Percentiles rank a stretch among this genome's conserved stretches.
Conservation (phyloP, 2,888 invertebrate genomes). For the Homarus gammarus region DNA sequence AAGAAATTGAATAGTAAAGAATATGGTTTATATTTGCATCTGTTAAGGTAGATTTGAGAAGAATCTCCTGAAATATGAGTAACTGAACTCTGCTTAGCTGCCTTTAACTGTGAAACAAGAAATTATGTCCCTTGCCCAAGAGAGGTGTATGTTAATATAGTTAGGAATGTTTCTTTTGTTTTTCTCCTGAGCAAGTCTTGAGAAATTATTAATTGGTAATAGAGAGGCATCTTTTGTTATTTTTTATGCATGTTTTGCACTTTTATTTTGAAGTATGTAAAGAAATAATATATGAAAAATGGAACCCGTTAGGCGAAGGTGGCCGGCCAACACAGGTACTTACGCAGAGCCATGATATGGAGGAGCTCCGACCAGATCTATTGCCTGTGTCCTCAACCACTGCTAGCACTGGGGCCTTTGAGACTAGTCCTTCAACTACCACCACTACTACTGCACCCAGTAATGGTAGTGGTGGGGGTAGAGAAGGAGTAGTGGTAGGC, state of each 20-base stretch:
- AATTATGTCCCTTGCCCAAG: too few species aligned
- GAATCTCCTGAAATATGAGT: too few species aligned
- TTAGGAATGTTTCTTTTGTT: neutral
- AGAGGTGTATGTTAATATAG: neutral
- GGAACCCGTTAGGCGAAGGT: conserved; percentile 62
- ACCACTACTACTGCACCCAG: conserved; percentile 23
- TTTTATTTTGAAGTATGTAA: neutral
- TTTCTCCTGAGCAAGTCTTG: too few species aligned
- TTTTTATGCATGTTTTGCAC: neutral
- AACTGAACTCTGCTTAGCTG: too few species aligned
- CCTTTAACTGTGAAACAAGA: too few species aligned
- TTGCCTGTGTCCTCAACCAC: conserved; percentile 67
- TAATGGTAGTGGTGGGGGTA: conserved; percentile 44
- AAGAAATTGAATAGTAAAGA: too few species aligned
- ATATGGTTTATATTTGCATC: too few species aligned
- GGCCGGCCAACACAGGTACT: conserved; percentile 75
- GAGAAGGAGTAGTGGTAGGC: conserved; percentile 36
- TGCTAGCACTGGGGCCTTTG: conserved; percentile 28
- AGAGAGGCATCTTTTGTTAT: neutral
- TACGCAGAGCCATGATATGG: conserved; percentile 75
- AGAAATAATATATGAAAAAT: neutral
- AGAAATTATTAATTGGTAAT: too few species aligned
- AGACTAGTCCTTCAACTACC: conserved; percentile 42
- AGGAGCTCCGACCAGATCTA: conserved; percentile 75
- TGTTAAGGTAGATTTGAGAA: too few species aligned